These are phyloP conservation scores for Bos indicus DNA, from an alignment of 2,113 vertebrate species.

Conservation along the genomic window DNA sequence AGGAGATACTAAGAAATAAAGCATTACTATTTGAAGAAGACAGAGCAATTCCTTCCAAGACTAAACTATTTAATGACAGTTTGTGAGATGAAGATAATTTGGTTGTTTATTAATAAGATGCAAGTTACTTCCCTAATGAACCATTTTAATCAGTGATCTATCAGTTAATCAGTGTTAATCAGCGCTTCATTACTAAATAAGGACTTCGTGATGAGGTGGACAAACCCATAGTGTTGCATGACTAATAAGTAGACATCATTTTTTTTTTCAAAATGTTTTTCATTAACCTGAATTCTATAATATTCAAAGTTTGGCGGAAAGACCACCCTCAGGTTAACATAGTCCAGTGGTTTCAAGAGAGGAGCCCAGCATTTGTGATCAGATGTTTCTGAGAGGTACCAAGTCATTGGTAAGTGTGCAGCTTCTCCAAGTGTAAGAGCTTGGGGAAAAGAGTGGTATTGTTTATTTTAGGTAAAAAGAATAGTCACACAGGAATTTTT, in stretches of 20 bases:
- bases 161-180: constrained; percentile 76
- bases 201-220: constrained; percentile 61
- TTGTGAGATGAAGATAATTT: constrained; percentile 62
- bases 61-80: constrained; percentile 60
- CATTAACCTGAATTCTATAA: background rate
- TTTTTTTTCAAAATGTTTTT: background rate
- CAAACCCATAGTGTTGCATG: constrained; percentile 60
- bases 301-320: background rate
- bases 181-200: constrained; percentile 68
- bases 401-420: background rate
- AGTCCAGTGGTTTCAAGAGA: background rate
- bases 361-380: background rate
- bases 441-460: background rate
- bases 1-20: constrained; percentile 9
- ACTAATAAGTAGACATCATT: constrained; percentile 43
- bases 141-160: constrained; percentile 71
- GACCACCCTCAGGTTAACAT: background rate
- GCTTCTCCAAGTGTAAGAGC: background rate
- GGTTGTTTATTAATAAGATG: constrained; percentile 73
- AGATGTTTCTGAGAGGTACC: background rate
- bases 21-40: background rate
- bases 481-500: background rate
- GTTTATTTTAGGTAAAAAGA: background rate
- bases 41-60: constrained; percentile 30
- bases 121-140: constrained; percentile 68